Evolutionary conservation across 2,888 invertebrate species (phyloP).

Genomic region (Achlya flavicornis): DNA sequence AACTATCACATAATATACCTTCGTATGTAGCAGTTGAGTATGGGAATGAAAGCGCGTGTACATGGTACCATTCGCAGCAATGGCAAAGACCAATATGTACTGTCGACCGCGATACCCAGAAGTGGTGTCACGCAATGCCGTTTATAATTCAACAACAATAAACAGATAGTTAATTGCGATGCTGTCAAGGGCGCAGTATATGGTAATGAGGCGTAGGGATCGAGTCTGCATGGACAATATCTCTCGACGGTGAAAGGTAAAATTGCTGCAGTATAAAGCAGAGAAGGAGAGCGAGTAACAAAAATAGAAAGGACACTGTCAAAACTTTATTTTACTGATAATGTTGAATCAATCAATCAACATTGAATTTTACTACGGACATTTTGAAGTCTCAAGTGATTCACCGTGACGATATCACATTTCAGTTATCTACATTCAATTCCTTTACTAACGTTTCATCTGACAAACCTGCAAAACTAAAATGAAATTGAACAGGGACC

Average conservation of each 20-base stretch:
- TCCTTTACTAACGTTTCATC: too few species aligned
- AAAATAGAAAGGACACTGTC: too few species aligned
- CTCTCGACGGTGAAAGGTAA: conserved; percentile 82
- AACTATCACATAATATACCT: not conserved
- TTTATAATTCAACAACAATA: conserved; percentile 83
- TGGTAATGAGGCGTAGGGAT: conserved; percentile 82
- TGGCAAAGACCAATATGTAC: conserved; percentile 7
- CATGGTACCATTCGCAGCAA: conserved; percentile 1
- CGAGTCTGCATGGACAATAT: conserved; percentile 81
- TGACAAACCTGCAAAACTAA: too few species aligned
- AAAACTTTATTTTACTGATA: not conserved
- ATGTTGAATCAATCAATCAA: not conserved
- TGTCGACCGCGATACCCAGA: conserved; percentile 7
- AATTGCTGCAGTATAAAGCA: conserved; percentile 47
- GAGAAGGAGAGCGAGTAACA: not conserved
- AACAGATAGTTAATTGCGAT: conserved; percentile 83
- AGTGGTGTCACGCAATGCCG: conserved; percentile 69
- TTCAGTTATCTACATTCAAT: too few species aligned
- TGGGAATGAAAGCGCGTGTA: conserved; percentile 7
- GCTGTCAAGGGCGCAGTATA: conserved; percentile 83
- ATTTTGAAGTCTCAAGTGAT: too few species aligned
- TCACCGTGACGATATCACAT: too few species aligned
- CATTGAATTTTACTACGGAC: too few species aligned
- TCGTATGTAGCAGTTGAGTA: not conserved
- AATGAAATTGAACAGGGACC: too few species aligned